A percentile compares a stretch with the other conserved stretches of the same genome.
These are phyloP conservation scores for Sabellastarte sp. DNA, from an alignment of 2,888 invertebrate genomes.

Conservation along the genomic window DNA sequence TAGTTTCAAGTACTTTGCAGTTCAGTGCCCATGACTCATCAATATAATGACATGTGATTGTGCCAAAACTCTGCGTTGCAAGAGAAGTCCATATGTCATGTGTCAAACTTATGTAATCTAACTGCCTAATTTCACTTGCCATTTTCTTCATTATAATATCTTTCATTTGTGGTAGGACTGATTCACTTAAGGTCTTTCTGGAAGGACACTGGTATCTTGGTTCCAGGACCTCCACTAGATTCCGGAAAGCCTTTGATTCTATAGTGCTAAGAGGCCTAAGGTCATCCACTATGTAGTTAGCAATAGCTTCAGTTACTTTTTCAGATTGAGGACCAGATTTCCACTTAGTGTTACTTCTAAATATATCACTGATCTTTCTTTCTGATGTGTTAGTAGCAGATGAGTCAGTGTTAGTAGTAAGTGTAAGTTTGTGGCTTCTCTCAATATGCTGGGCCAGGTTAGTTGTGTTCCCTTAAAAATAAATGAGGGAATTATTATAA, in stretches of 20 bases:
- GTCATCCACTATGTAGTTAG: neutral
- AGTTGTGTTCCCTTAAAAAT: no score
- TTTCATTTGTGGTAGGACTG: neutral
- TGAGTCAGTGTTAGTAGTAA: neutral
- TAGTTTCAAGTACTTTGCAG: neutral
- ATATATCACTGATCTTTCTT: no score
- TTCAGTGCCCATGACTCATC: neutral
- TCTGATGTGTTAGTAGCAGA: neutral
- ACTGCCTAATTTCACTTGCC: neutral
- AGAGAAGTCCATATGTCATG: neutral
- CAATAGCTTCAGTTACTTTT: neutral
- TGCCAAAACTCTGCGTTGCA: neutral
- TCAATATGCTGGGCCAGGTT: no score
- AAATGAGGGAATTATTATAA: no score
- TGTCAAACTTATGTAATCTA: neutral
- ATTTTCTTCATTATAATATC: neutral
- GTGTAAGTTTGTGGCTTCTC: no score
- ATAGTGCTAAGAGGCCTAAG: neutral
- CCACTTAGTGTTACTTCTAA: no score
- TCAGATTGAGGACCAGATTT: no score
- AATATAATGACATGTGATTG: neutral
- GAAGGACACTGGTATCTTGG: neutral
- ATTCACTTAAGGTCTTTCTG: neutral
- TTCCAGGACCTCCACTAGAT: neutral
- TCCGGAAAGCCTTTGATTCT: neutral